Conservation (phyloP, 1,140 invertebrate genomes). For the Hyphantria cunea region DNA sequence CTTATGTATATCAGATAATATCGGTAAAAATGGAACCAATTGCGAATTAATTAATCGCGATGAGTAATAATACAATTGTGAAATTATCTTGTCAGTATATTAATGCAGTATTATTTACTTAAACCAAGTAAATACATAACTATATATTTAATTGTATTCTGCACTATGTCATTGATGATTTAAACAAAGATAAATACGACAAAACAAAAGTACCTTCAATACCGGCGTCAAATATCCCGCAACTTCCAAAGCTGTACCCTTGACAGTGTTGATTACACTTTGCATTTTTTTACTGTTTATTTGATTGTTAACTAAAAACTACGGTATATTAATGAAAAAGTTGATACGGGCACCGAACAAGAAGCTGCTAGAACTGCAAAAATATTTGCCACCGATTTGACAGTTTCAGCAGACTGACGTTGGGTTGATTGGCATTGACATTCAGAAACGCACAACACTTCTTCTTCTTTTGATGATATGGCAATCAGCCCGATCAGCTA, state of each 20-base stretch:
- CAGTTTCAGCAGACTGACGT: not conserved
- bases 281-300: conserved; percentile 86
- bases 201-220: conserved; percentile 85
- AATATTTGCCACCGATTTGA: not conserved
- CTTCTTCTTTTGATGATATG: too few species aligned
- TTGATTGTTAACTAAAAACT: not conserved
- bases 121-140: not conserved
- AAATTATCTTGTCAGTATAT: too few species aligned
- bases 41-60: too few species aligned
- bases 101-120: too few species aligned
- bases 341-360: conserved; percentile 6
- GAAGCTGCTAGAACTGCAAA: not conserved
- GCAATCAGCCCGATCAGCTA: too few species aligned
- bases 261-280: conserved; percentile 96
- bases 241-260: conserved; percentile 96
- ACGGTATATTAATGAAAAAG: conserved; percentile 3
- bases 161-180: not conserved
- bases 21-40: too few species aligned
- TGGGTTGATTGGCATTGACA: not conserved
- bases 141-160: not conserved
- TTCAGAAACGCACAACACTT: too few species aligned
- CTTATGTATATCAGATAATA: too few species aligned
- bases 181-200: conserved; percentile 19
- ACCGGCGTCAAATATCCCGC: conserved; percentile 98
- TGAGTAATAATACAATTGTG: too few species aligned